phyloP scores from a whole-genome alignment of 2,113 vertebrate genomes.

The Machaerirhynchus nigripectus region DNA sequence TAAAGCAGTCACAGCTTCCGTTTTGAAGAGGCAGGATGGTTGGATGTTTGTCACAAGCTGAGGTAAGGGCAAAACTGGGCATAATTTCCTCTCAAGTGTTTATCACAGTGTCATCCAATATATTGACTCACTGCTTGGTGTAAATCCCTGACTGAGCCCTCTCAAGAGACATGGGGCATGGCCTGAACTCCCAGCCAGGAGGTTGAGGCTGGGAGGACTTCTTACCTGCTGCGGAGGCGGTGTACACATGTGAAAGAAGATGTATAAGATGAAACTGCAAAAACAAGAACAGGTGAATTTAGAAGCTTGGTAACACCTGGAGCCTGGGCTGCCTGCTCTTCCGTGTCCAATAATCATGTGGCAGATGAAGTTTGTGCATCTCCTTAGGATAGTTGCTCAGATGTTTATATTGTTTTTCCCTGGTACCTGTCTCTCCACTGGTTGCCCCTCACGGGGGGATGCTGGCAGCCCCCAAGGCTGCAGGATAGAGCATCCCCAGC shows the following conservation, averaged over 20 bases:
- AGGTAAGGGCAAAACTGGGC: not conserved
- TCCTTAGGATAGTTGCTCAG: not conserved
- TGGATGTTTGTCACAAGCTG: not conserved
- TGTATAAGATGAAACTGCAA: not conserved
- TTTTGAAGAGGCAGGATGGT: not conserved
- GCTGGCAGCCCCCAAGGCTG: not conserved
- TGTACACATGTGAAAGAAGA: accelerated
- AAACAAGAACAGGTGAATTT: not conserved
- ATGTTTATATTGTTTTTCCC: not conserved
- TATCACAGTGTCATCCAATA: not conserved
- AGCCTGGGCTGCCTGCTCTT: not conserved
- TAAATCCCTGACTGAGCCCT: not conserved
- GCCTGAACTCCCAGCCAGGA: not conserved
- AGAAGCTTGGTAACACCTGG: not conserved
- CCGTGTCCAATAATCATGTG: accelerated
- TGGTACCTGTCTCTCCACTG: not conserved
- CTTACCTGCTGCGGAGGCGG: not conserved
- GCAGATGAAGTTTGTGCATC: no score
- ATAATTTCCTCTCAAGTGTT: not conserved
- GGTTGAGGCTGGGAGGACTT: not conserved
- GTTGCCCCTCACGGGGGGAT: not conserved
- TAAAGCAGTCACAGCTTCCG: not conserved
- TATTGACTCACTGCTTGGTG: accelerated
- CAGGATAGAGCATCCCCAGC: not conserved
- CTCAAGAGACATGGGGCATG: accelerated